These are phyloP conservation scores for Petrocephalus sullivani DNA, from an alignment of 2,797 vertebrate species.

Conservation along the genomic window DNA sequence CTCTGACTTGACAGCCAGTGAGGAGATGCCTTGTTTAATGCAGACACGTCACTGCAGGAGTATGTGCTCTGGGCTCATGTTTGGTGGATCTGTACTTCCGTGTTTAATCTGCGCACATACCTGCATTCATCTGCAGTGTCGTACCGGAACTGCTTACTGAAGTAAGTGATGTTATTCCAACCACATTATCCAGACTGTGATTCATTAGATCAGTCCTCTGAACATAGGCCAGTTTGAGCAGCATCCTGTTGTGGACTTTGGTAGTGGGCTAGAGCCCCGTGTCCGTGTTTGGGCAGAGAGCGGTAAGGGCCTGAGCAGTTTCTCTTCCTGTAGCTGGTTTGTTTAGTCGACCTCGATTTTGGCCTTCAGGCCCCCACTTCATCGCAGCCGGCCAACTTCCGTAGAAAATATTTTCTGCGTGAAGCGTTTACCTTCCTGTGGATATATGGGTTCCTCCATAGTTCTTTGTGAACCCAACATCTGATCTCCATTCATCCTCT, in stretches of 20 bases:
- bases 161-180: neutral
- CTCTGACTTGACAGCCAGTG: neutral
- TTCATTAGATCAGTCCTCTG: neutral
- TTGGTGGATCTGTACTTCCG: neutral
- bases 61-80: neutral
- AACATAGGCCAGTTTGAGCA: neutral
- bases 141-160: neutral
- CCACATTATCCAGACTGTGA: neutral
- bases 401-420: neutral
- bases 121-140: neutral
- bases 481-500: neutral
- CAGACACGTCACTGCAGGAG: constrained; percentile 11
- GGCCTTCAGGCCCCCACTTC: neutral
- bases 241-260: neutral
- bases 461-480: neutral
- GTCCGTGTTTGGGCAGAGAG: neutral
- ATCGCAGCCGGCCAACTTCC: neutral
- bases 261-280: neutral
- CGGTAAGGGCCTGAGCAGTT: neutral
- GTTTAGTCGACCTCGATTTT: neutral
- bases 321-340: neutral
- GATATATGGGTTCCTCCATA: neutral
- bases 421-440: neutral
- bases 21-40: neutral
- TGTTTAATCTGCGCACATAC: neutral